Evolutionary conservation across 2,797 vertebrate species (phyloP).

Genomic region (Rhinatrema bivittatum): DNA sequence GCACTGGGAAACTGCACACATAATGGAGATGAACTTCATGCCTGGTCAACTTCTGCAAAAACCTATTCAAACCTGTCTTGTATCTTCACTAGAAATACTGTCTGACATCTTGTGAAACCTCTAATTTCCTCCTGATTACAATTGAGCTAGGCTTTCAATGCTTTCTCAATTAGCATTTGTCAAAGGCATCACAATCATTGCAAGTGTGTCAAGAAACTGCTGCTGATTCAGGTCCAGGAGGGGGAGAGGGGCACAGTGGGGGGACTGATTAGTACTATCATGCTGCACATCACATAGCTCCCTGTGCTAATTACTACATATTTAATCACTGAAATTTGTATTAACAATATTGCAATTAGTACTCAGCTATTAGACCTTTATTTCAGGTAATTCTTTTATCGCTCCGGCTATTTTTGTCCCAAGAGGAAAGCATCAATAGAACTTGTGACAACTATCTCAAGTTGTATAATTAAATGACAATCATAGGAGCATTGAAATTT

Average conservation of each 20-base stretch:
- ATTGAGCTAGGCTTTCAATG: conserved; percentile 50
- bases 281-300: conserved; percentile 27
- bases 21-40: conserved; percentile 27
- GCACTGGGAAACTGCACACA: conserved; percentile 22
- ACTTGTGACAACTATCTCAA: conserved; percentile 6
- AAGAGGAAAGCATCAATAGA: conserved; percentile 40
- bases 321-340: conserved; percentile 36
- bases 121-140: conserved; percentile 62
- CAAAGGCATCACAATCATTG: conserved; percentile 47
- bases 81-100: conserved; percentile 38
- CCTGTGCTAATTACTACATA: conserved; percentile 46
- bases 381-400: conserved; percentile 22
- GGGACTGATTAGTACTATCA: conserved; percentile 10
- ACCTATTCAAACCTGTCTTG: conserved; percentile 28
- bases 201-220: conserved; percentile 28
- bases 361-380: conserved; percentile 3
- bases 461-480: conserved; percentile 10
- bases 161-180: conserved; percentile 73
- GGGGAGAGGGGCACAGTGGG: neutral
- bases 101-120: conserved; percentile 55
- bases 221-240: conserved; percentile 22
- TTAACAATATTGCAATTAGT: conserved; percentile 35
- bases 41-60: conserved; percentile 25
- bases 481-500: conserved; percentile 16
- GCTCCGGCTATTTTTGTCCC: conserved; percentile 41